These are phyloP conservation scores for Perdita meconis DNA, from an alignment of 2,888 invertebrate species.

Conservation along the genomic window DNA sequence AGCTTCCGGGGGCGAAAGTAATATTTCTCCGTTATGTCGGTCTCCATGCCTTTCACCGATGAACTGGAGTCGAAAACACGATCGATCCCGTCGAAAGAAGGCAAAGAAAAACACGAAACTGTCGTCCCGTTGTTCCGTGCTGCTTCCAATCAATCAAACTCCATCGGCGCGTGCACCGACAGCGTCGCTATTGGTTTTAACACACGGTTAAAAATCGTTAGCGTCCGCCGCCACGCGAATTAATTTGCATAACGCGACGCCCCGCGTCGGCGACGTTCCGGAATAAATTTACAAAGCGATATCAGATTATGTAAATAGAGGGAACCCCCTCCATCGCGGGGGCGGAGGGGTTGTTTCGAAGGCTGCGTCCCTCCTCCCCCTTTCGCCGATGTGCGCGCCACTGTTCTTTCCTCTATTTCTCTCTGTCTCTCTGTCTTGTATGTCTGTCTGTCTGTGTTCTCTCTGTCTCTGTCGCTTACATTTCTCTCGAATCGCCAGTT, in stretches of 20 bases:
- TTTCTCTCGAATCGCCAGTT: constrained; percentile 8
- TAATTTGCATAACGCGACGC: constrained; percentile 58
- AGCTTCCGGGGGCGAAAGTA: no score
- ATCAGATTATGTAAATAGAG: constrained; percentile 69
- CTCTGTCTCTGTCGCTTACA: neutral
- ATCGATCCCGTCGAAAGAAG: neutral
- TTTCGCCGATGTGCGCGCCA: neutral
- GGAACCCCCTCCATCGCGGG: neutral
- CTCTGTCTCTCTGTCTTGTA: constrained; percentile 1
- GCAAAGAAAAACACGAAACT: no score
- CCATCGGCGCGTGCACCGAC: constrained; percentile 27
- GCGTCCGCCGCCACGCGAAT: constrained; percentile 25
- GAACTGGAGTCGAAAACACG: constrained; percentile 23
- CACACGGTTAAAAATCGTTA: constrained; percentile 64
- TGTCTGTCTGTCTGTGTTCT: neutral
- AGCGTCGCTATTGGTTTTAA: constrained; percentile 46
- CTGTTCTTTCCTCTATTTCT: neutral
- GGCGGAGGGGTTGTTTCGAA: neutral
- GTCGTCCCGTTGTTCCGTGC: constrained; percentile 28
- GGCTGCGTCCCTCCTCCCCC: neutral
- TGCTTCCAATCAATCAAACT: constrained; percentile 41
- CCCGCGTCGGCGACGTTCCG: constrained; percentile 17
- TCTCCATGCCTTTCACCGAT: neutral
- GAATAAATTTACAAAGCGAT: constrained; percentile 70
- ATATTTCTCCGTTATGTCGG: neutral